Percentiles rank a stretch among this genome's conserved stretches.
Conservation (phyloP, 1,140 invertebrate genomes). For the Calephelis virginiensis region DNA sequence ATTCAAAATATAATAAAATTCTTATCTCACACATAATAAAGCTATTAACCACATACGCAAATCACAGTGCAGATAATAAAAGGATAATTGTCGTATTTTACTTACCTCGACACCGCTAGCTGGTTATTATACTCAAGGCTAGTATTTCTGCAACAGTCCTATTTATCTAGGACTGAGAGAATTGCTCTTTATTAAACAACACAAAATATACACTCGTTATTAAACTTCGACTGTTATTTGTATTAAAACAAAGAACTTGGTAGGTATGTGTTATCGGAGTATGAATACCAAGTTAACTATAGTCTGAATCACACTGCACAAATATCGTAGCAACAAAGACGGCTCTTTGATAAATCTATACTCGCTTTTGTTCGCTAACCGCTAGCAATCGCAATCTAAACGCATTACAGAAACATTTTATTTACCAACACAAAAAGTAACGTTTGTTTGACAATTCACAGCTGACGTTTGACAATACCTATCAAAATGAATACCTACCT, state of each 20-base stretch:
- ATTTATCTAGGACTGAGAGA: slow-evolving; percentile 9
- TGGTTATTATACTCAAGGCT: not conserved
- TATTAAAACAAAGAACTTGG: slow-evolving; percentile 9
- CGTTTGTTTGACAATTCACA: not conserved
- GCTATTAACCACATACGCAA: not conserved
- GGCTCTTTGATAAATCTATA: slow-evolving; percentile 6
- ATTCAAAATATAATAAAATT: not conserved
- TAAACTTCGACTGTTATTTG: slow-evolving; percentile 5
- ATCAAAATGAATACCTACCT: too few relatives aligned
- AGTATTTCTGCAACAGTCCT: slow-evolving; percentile 7
- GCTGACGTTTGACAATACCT: slow-evolving; percentile 1
- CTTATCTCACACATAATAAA: not conserved
- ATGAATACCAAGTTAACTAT: slow-evolving; percentile 1
- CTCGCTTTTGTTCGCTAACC: slow-evolving; percentile 2
- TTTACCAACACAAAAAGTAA: slow-evolving; percentile 4
- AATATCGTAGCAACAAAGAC: not conserved
- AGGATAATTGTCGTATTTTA: not conserved
- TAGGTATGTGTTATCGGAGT: not conserved
- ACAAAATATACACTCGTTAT: slow-evolving; percentile 1
- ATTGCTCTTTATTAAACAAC: slow-evolving; percentile 3
- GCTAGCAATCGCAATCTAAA: slow-evolving; percentile 5
- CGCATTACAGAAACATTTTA: slow-evolving; percentile 15
- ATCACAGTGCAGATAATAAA: not conserved
- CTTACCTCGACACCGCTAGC: not conserved
- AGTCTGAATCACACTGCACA: slow-evolving; percentile 10